Evolutionary conservation across 2,888 invertebrate species (phyloP).

Genomic region (Lathronympha strigana): DNA sequence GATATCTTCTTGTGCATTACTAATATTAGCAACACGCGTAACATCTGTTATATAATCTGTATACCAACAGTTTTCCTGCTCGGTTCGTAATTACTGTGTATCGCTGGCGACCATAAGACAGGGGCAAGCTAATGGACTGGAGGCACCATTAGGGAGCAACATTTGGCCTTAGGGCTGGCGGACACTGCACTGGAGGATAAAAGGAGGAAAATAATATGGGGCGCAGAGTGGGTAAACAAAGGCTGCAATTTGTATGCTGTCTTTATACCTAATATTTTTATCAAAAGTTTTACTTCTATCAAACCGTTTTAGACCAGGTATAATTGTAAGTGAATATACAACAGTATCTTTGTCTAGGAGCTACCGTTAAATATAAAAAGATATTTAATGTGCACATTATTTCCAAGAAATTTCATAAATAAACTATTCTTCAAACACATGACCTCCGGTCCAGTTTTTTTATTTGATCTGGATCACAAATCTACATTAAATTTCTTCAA

Average conservation of each 20-base stretch:
- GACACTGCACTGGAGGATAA: constrained; percentile 5
- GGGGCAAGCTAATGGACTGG: constrained; percentile 38
- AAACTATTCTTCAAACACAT: too few relatives aligned
- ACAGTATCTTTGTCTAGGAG: too few relatives aligned
- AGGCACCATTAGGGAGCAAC: constrained; percentile 31
- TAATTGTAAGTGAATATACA: too few relatives aligned
- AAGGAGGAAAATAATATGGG: neutral
- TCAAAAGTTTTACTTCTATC: too few relatives aligned
- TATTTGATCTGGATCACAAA: too few relatives aligned
- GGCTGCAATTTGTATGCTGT: neutral
- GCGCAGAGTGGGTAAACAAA: neutral
- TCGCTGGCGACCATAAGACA: constrained; percentile 34
- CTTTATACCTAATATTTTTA: too few relatives aligned
- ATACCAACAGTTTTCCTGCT: constrained; percentile 27
- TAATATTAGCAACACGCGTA: constrained; percentile 3
- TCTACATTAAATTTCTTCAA: too few relatives aligned
- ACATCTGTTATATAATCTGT: neutral
- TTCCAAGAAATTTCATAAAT: too few relatives aligned
- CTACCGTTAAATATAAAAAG: too few relatives aligned
- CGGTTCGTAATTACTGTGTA: constrained; percentile 31
- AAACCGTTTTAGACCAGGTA: too few relatives aligned
- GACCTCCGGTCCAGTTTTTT: too few relatives aligned
- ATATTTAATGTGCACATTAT: too few relatives aligned
- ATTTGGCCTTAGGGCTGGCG: constrained; percentile 30
- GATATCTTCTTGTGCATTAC: neutral